Conservation (phyloP, 2,113 vertebrate species). For the Crypturellus undulatus region DNA sequence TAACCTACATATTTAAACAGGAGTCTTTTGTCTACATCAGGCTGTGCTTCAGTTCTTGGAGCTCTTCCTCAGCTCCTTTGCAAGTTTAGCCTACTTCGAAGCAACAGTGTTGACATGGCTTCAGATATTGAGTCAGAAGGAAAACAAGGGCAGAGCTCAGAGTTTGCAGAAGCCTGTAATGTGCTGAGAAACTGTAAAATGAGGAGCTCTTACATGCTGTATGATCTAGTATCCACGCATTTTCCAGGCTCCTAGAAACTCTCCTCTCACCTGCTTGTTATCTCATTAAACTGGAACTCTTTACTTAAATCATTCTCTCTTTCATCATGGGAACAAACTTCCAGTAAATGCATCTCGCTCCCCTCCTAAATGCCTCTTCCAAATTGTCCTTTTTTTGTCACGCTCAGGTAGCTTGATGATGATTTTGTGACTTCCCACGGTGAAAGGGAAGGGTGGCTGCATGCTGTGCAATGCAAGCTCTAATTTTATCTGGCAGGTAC, state of each 20-base stretch:
- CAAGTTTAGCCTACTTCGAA: background rate
- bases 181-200: background rate
- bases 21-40: background rate
- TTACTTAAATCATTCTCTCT: background rate
- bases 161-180: background rate
- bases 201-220: background rate
- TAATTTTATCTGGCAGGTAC: slow-evolving; percentile 34
- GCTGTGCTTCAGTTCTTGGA: background rate
- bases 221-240: background rate
- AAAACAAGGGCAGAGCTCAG: background rate
- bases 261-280: background rate
- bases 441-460: slow-evolving; percentile 21
- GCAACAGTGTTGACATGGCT: background rate
- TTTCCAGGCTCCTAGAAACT: background rate
- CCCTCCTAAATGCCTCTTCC: slow-evolving; percentile 17
- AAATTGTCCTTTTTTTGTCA: slow-evolving; percentile 43
- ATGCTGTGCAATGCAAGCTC: background rate
- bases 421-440: background rate
- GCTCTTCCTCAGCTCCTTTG: background rate
- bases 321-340: background rate
- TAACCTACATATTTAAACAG: background rate
- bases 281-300: background rate
- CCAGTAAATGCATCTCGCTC: background rate
- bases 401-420: background rate
- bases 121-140: background rate